These are phyloP conservation scores for Stictocephala bisonia DNA, from an alignment of 2,888 invertebrate species.

Conservation along the genomic window DNA sequence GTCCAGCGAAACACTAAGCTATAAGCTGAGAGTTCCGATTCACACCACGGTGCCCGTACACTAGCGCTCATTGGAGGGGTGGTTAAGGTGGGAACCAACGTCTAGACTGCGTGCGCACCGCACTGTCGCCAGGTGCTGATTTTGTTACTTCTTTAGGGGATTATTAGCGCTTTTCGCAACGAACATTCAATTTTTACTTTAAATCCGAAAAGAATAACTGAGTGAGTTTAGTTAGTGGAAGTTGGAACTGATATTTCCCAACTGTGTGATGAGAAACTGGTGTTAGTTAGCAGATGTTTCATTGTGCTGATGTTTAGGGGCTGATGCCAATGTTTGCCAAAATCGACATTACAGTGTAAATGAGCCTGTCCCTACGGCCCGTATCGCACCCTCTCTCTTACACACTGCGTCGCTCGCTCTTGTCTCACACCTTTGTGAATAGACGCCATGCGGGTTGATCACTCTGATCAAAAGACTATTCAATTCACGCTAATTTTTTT, in stretches of 20 bases:
- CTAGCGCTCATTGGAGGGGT: conserved; percentile 1
- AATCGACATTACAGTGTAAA: conserved; percentile 27
- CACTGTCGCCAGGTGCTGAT: conserved; percentile 7
- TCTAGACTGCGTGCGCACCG: neutral
- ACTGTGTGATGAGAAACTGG: no score
- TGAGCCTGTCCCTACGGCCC: neutral
- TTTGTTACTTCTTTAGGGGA: conserved; percentile 8
- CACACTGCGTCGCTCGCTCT: conserved; percentile 11
- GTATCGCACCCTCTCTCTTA: conserved; percentile 19
- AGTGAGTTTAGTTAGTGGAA: no score
- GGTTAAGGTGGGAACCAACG: conserved; percentile 6
- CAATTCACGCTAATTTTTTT: conserved; percentile 30
- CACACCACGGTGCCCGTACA: neutral
- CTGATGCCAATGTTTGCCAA: neutral
- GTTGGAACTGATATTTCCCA: no score
- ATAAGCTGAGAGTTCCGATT: neutral
- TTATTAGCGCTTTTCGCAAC: neutral
- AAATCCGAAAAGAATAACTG: conserved; percentile 5
- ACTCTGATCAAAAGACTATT: conserved; percentile 21
- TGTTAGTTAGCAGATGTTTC: no score
- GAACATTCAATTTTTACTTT: conserved; percentile 23
- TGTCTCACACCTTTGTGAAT: no score
- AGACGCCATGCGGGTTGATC: conserved; percentile 30
- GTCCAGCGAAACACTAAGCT: conserved; percentile 10
- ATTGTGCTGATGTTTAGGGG: conserved; percentile 10